Evolutionary conservation across 2,797 vertebrate genomes (phyloP).

Genomic region (Malacoraja senta): DNA sequence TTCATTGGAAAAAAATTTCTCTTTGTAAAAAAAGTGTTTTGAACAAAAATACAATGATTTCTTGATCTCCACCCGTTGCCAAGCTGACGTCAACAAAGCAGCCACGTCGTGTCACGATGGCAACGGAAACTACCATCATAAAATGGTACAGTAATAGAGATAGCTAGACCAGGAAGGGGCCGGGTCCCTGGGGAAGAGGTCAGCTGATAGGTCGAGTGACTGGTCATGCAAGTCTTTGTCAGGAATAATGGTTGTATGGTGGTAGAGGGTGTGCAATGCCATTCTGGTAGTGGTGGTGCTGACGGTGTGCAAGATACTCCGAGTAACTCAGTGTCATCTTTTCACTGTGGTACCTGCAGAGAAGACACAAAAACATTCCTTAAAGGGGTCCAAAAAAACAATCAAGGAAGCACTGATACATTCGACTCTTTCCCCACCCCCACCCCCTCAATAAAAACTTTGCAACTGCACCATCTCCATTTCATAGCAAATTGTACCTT

Average conservation of each 20-base stretch:
- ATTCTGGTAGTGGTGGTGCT: slow-evolving; percentile 99
- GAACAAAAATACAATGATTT: slow-evolving; percentile 72
- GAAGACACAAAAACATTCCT: slow-evolving; percentile 21
- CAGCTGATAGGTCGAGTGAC: slow-evolving; percentile 97
- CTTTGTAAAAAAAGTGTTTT: slow-evolving; percentile 60
- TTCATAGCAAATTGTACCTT: neutral
- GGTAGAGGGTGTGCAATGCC: slow-evolving; percentile 97
- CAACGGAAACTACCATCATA: slow-evolving; percentile 99
- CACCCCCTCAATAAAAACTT: too few relatives aligned
- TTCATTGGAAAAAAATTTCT: slow-evolving; percentile 52
- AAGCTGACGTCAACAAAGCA: slow-evolving; percentile 64
- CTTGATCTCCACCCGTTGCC: slow-evolving; percentile 88
- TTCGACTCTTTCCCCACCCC: neutral
- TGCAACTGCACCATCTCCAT: neutral
- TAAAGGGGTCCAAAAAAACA: neutral
- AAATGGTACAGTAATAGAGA: slow-evolving; percentile 99
- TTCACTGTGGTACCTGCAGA: slow-evolving; percentile 93
- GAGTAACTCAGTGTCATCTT: slow-evolving; percentile 99
- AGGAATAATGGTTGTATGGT: slow-evolving; percentile 99
- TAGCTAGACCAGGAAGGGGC: slow-evolving; percentile 99
- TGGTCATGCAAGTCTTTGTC: slow-evolving; percentile 99
- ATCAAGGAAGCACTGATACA: neutral
- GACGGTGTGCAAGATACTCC: slow-evolving; percentile 96
- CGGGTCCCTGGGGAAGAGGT: slow-evolving; percentile 98
- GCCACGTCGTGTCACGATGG: slow-evolving; percentile 60